Conservation (phyloP, 53 echinoderm and acorn worm genomes). For the Paracentrotus lividus region DNA sequence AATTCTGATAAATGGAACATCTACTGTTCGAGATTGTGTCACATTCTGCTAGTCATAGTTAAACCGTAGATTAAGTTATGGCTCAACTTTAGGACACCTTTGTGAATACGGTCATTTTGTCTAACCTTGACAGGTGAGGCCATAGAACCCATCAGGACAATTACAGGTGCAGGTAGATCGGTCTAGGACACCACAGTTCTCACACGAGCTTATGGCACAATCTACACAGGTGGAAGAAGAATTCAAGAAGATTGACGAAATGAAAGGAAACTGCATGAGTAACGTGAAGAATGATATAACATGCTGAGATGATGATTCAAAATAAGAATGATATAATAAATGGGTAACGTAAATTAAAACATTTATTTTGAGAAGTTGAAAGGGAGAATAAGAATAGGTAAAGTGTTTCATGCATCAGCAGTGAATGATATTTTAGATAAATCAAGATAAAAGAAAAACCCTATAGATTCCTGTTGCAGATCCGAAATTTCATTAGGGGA, state of each 20-base stretch:
- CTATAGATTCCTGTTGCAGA: too few species aligned
- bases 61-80: too few species aligned
- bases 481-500: too few species aligned
- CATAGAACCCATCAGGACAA: slow-evolving; percentile 81
- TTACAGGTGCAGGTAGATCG: slow-evolving; percentile 73
- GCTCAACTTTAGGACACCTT: too few species aligned
- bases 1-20: too few species aligned
- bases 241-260: neutral
- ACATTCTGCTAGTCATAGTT: too few species aligned
- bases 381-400: neutral
- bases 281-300: neutral
- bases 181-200: slow-evolving; percentile 84
- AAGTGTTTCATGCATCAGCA: too few species aligned
- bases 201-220: slow-evolving; percentile 64
- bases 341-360: neutral
- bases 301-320: neutral
- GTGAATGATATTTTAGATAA: too few species aligned
- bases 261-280: neutral
- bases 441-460: too few species aligned
- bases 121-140: slow-evolving; percentile 81
- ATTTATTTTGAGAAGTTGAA: neutral
- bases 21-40: too few species aligned
- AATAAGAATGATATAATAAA: neutral
- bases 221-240: slow-evolving; percentile 26
- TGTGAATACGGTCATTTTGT: too few species aligned